phyloP scores from a whole-genome alignment of 2,113 vertebrate genomes.

The Hippocampus zosterae region DNA sequence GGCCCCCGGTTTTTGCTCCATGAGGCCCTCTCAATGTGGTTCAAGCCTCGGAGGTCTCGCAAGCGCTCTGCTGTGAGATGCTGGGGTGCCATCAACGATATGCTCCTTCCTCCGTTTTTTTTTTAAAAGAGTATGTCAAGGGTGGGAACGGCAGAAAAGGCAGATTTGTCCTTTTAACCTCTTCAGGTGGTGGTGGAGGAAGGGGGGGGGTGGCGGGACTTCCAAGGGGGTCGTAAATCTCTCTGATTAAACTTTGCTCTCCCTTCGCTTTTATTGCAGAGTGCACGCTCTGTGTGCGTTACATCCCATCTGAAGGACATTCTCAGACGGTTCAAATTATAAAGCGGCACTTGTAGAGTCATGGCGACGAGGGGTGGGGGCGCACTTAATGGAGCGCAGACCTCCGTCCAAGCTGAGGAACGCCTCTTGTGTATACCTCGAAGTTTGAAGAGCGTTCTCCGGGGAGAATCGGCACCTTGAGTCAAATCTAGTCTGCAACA shows the following conservation, averaged over 20 bases:
- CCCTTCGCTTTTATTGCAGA: constrained; percentile 44
- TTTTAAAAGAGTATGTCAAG: not conserved
- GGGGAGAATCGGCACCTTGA: too few species aligned
- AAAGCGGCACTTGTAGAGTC: constrained; percentile 43
- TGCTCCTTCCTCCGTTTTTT: not conserved
- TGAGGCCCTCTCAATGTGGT: not conserved
- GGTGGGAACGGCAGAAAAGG: constrained; percentile 41
- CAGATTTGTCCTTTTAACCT: constrained; percentile 50
- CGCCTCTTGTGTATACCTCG: too few species aligned
- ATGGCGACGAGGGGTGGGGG: constrained; percentile 43
- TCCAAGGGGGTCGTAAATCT: constrained; percentile 50
- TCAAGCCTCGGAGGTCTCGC: not conserved
- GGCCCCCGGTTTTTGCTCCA: constrained; percentile 4
- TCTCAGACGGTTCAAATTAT: constrained; percentile 63
- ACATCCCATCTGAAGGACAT: constrained; percentile 50
- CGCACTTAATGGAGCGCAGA: not conserved
- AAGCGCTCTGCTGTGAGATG: too few species aligned
- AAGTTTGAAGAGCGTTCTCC: too few species aligned
- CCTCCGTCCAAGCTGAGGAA: not conserved
- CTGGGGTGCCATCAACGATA: not conserved
- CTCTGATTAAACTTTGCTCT: constrained; percentile 55
- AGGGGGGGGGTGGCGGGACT: constrained; percentile 11
- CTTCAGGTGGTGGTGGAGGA: not conserved
- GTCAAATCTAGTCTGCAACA: too few species aligned
- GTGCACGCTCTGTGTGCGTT: constrained; percentile 41